Percentiles rank a stretch among this genome's conserved stretches.
phyloP scores from a whole-genome alignment of 2,113 vertebrate genomes.

The Hiodon tergisus region DNA sequence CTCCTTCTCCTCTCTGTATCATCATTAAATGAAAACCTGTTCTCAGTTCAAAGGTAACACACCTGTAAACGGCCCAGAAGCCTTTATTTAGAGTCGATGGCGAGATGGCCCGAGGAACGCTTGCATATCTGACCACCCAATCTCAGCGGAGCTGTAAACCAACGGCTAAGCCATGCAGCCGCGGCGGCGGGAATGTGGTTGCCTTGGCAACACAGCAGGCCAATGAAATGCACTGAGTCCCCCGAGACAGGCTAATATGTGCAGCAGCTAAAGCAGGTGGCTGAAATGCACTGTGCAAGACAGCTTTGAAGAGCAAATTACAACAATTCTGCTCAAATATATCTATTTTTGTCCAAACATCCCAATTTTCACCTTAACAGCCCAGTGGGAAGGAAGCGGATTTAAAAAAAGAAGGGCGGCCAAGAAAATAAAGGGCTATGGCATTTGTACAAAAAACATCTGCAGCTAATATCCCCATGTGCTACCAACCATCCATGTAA shows the following conservation, averaged over 20 bases:
- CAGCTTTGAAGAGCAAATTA: constrained; percentile 45
- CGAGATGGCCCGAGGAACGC: constrained; percentile 32
- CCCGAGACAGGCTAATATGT: constrained; percentile 65
- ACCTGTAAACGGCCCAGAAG: constrained; percentile 37
- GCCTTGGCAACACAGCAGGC: constrained; percentile 64
- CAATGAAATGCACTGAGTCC: constrained; percentile 60
- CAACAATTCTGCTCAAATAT: constrained; percentile 26
- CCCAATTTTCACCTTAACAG: constrained; percentile 21
- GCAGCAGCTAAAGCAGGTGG: constrained; percentile 67
- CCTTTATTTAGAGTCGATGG: constrained; percentile 46
- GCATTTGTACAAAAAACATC: constrained; percentile 13
- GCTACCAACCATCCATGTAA: constrained; percentile 6
- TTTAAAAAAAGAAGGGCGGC: not conserved
- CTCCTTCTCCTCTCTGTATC: not conserved
- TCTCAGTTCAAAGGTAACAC: not conserved
- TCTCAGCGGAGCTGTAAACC: constrained; percentile 51
- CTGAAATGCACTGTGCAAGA: constrained; percentile 58
- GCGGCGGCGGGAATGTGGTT: constrained; percentile 57
- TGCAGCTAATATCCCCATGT: constrained; percentile 14
- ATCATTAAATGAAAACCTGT: constrained; percentile 14
- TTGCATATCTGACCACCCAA: constrained; percentile 46
- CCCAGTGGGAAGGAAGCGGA: constrained; percentile 5
- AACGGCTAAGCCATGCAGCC: constrained; percentile 46
- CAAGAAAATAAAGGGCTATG: not conserved
- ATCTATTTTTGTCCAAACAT: constrained; percentile 27